Percentiles rank a stretch among this genome's conserved stretches.
Conservation (phyloP, 2,888 invertebrate species). For the Boloria selene region DNA sequence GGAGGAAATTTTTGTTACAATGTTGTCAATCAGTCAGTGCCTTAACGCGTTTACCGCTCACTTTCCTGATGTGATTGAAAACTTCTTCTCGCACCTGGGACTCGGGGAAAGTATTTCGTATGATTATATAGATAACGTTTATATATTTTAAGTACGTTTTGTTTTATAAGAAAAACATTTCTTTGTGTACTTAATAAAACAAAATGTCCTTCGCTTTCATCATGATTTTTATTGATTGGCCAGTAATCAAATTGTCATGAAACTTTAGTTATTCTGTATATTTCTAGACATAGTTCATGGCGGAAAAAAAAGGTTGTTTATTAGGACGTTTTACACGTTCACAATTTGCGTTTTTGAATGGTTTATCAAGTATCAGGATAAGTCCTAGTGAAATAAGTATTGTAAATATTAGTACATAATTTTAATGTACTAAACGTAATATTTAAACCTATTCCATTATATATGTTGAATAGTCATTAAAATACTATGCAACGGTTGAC, state of each 20-base stretch:
- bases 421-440: no score
- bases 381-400: no score
- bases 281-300: no score
- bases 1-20: slow-evolving; percentile 55
- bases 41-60: slow-evolving; percentile 60
- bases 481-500: no score
- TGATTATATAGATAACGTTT: slow-evolving; percentile 36
- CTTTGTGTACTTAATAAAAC: neutral
- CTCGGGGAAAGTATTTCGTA: slow-evolving; percentile 41
- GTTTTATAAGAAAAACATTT: neutral
- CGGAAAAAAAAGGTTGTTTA: no score
- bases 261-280: no score
- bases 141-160: slow-evolving; percentile 32
- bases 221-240: neutral
- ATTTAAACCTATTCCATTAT: no score
- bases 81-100: slow-evolving; percentile 74
- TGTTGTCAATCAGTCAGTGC: slow-evolving; percentile 77
- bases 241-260: neutral
- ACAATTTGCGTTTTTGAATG: no score
- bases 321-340: no score
- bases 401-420: no score
- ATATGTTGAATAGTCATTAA: no score
- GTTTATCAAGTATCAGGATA: no score
- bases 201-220: slow-evolving; percentile 3
- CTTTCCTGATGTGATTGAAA: slow-evolving; percentile 77